Conservation (phyloP, 2,797 vertebrate genomes). For the Acropternis orthonyx region DNA sequence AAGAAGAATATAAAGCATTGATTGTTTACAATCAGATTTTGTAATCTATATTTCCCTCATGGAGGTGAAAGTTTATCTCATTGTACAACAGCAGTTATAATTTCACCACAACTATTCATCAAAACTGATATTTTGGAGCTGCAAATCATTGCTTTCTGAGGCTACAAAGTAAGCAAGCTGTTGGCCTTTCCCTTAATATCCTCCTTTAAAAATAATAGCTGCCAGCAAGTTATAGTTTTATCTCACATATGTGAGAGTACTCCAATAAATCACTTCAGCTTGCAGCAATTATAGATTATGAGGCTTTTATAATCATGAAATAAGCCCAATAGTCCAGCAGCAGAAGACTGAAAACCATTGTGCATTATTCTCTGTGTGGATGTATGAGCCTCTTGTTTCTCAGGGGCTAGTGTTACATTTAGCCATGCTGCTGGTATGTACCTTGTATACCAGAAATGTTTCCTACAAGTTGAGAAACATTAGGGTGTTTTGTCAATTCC, state of each 20-base stretch:
- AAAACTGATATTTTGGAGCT: conserved; percentile 61
- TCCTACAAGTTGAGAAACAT: conserved; percentile 15
- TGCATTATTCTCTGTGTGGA: conserved; percentile 42
- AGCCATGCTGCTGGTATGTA: conserved; percentile 28
- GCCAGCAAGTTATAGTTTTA: conserved; percentile 69
- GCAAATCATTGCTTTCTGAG: conserved; percentile 56
- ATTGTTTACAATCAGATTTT: conserved; percentile 70
- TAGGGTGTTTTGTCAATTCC: conserved; percentile 12
- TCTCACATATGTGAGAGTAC: conserved; percentile 62
- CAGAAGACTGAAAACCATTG: conserved; percentile 70
- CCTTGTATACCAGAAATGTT: conserved; percentile 45
- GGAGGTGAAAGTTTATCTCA: conserved; percentile 73
- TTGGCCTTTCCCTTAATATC: conserved; percentile 44
- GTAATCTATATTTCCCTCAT: conserved; percentile 73
- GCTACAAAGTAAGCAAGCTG: conserved; percentile 61
- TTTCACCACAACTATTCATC: conserved; percentile 70
- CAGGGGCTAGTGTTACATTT: conserved; percentile 42
- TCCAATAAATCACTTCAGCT: conserved; percentile 77
- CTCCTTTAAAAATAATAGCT: conserved; percentile 63
- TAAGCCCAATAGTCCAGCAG: conserved; percentile 74
- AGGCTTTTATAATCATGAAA: conserved; percentile 75
- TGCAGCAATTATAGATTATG: conserved; percentile 73
- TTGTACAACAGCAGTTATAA: conserved; percentile 67
- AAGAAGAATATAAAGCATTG: conserved; percentile 65
- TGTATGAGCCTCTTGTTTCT: conserved; percentile 59